A percentile compares a stretch with the other conserved stretches of the same genome.
Evolutionary conservation across 2,797 vertebrate species (phyloP).

Genomic region (Diceros bicornis): DNA sequence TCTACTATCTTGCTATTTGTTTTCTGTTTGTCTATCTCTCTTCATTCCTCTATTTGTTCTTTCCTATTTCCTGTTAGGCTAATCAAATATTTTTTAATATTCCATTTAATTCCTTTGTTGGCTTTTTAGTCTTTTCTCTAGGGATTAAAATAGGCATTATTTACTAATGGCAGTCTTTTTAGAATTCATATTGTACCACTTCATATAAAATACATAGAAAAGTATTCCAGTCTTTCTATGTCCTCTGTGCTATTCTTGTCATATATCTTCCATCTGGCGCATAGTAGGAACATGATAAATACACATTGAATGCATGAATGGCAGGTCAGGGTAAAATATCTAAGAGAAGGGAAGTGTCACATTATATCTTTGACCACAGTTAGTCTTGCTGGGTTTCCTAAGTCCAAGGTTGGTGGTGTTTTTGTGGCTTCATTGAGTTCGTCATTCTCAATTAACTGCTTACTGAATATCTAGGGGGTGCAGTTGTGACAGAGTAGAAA

Average conservation of each 20-base stretch:
- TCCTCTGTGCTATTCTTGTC: background rate
- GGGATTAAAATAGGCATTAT: background rate
- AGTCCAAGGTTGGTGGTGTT: background rate
- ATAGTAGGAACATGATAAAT: background rate
- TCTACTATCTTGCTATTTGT: background rate
- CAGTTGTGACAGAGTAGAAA: background rate
- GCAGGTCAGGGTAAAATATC: background rate
- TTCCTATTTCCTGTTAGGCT: background rate
- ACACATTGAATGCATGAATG: background rate
- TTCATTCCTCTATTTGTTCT: constrained; percentile 33
- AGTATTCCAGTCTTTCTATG: background rate
- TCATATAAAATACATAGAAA: constrained; percentile 43
- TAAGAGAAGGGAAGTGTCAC: background rate
- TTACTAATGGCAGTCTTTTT: constrained; percentile 46
- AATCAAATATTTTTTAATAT: constrained; percentile 27
- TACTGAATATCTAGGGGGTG: background rate
- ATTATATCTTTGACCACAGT: background rate
- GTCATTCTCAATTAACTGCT: background rate
- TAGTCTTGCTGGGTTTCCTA: background rate
- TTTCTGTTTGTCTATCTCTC: background rate
- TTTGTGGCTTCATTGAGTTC: background rate
- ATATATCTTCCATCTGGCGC: background rate
- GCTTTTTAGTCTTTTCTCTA: background rate
- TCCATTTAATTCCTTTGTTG: background rate
- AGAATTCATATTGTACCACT: constrained; percentile 7